Conservation (phyloP, 1,140 invertebrate genomes). For the Steinernema feltiae region DNA sequence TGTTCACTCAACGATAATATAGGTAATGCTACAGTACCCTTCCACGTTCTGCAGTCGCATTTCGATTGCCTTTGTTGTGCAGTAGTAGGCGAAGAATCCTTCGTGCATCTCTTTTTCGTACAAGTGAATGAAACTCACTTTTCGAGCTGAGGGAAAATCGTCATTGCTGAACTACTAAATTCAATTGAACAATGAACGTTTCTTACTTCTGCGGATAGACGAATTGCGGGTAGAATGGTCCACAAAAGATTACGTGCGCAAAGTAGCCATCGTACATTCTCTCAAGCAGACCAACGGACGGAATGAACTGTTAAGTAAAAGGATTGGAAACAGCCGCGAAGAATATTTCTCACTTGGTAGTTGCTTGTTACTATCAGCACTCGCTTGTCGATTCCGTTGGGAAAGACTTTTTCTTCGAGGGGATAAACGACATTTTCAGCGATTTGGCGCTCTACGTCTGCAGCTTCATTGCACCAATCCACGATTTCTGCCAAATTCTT, state of each 20-base stretch:
- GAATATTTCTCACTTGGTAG: background rate
- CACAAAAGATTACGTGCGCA: background rate
- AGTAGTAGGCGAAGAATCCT: slow-evolving; percentile 1
- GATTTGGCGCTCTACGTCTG: background rate
- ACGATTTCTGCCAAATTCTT: background rate
- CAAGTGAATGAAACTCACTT: slow-evolving; percentile 1
- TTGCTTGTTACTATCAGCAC: background rate
- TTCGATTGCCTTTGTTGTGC: slow-evolving; percentile 3
- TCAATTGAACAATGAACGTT: background rate
- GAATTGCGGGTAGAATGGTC: background rate
- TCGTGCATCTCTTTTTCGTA: slow-evolving; percentile 4
- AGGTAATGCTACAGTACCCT: background rate
- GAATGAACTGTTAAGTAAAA: background rate
- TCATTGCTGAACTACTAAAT: background rate
- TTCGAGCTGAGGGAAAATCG: background rate
- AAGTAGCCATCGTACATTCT: background rate
- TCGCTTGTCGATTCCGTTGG: background rate
- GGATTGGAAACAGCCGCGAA: background rate
- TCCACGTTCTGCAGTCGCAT: background rate
- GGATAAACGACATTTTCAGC: background rate
- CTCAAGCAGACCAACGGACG: background rate
- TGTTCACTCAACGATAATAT: background rate
- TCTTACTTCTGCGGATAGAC: background rate
- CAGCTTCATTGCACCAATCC: background rate
- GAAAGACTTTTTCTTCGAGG: background rate